Percentiles rank a stretch among this genome's conserved stretches.
Conservation (phyloP, 53 echinoderm and acorn worm species). For the Patiria pectinifera region DNA sequence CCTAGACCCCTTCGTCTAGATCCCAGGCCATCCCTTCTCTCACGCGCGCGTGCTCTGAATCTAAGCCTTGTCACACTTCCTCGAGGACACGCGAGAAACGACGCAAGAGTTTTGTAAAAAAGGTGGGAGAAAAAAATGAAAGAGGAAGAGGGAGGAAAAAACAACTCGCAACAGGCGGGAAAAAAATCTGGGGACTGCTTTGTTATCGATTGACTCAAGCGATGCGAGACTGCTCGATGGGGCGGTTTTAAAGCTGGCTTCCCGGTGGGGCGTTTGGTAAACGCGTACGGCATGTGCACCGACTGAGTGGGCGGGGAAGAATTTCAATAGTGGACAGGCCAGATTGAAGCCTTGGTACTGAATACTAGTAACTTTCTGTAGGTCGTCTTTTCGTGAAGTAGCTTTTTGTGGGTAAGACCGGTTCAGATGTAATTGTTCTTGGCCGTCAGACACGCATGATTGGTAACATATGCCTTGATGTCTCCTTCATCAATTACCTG, state of each 20-base stretch:
- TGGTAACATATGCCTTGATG: too few relatives aligned
- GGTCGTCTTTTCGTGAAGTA: too few relatives aligned
- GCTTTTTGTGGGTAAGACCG: too few relatives aligned
- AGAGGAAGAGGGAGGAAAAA: conserved; percentile 23
- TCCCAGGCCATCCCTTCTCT: background rate
- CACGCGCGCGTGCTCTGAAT: conserved; percentile 34
- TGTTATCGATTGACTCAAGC: background rate
- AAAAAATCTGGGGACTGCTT: background rate
- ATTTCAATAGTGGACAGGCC: too few relatives aligned
- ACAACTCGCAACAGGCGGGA: conserved; percentile 9
- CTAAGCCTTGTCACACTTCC: conserved; percentile 6
- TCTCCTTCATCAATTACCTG: too few relatives aligned
- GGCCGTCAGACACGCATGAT: too few relatives aligned
- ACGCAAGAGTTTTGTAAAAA: background rate
- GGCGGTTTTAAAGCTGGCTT: background rate
- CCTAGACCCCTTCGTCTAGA: background rate
- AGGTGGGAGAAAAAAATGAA: background rate
- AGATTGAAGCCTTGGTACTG: too few relatives aligned
- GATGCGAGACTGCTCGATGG: conserved; percentile 12
- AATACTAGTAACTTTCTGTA: too few relatives aligned
- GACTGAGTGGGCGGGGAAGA: too few relatives aligned
- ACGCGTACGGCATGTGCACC: too few relatives aligned
- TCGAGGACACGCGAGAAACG: background rate
- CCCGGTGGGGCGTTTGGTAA: background rate
- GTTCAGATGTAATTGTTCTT: too few relatives aligned